phyloP scores from a whole-genome alignment of 35 echinoderm and acorn worm species.

The Eucidaris tribuloides region DNA sequence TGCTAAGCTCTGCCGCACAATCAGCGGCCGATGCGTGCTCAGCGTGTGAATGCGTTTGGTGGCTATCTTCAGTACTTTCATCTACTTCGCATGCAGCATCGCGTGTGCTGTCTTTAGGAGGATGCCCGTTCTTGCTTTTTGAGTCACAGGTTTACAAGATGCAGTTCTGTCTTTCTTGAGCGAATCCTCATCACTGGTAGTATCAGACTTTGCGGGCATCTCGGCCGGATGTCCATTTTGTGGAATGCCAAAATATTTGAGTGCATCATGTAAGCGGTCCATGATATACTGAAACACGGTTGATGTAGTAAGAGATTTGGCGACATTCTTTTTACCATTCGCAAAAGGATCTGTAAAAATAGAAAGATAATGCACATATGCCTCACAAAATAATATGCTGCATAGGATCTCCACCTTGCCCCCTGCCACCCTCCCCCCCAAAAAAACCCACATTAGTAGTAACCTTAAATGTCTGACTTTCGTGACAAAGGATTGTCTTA shows the following conservation, averaged over 20 bases:
- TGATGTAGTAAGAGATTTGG: conserved; percentile 68
- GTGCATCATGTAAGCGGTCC: conserved; percentile 71
- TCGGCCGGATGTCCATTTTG: conserved; percentile 19
- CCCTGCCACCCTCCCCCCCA: too few relatives aligned
- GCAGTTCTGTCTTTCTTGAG: neutral
- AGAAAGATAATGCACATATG: too few relatives aligned
- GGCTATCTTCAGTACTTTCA: neutral
- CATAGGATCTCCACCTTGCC: too few relatives aligned
- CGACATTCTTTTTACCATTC: conserved; percentile 56
- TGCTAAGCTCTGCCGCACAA: neutral
- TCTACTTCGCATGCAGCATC: neutral
- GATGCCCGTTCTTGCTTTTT: neutral
- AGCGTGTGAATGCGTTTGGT: neutral
- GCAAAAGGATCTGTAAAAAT: conserved; percentile 74
- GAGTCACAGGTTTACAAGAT: neutral
- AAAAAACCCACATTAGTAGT: too few relatives aligned
- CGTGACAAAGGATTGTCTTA: too few relatives aligned
- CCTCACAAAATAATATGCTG: too few relatives aligned
- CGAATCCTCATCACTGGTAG: neutral
- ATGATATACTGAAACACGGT: conserved; percentile 88
- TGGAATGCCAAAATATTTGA: conserved; percentile 79
- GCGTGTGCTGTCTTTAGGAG: neutral
- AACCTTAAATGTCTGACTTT: too few relatives aligned
- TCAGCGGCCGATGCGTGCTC: too few relatives aligned
- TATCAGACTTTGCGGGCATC: neutral